Base-by-base conservation (phyloP, 2,888 invertebrate species). In the Lottia gigantea region DNA sequence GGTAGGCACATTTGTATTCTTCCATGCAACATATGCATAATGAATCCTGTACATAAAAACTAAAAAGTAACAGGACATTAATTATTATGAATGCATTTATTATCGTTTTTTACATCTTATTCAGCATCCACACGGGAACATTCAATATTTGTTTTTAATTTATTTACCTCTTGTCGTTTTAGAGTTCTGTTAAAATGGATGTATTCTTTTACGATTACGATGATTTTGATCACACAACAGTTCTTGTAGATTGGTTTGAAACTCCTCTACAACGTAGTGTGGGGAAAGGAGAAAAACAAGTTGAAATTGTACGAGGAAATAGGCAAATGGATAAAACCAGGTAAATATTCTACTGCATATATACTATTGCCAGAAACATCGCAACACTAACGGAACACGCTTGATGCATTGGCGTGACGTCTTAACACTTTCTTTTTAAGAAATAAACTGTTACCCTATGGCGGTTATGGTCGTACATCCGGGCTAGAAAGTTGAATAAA, bases 141-240 rank as follows among this genome's bases (percentile, higher is more conserved):
- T 40, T 40, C 40, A 11, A 8, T 40, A 40, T 8, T 40, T 67
- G 19, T 16, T 15, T 31, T 65, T n/a, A 11, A 7, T 19, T 47
- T 31, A 31, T 31, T 3, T 31, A 31, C 31, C 31, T n/a, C 11
- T 63, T 66, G 6, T 66, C 46, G 12, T 64, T 64, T 11, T 67
- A 80, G 80, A 78, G 75, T 25, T 71, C 72, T 25, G 78, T 78
- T 3, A 77, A 74, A 25, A 72, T 80, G 76, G 74, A 73, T 55
- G 76, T 71, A 25, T 80, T 78, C 63, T 78, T 80, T 74, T 80
- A 80, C 62, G 80, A 80, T 71, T 80, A 80, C 68, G 76, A 78
- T 55, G 76, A 77, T 64, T 64, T 67, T 45, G 80, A 80, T 67
- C 76, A 80, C 68, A 77, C 76, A 12, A 77, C 80, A 26, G 63